Evolutionary conservation across 2,888 invertebrate species (phyloP), one percentile per base, ranked within the genome.

Genomic region (Tethea ocularis): DNA sequence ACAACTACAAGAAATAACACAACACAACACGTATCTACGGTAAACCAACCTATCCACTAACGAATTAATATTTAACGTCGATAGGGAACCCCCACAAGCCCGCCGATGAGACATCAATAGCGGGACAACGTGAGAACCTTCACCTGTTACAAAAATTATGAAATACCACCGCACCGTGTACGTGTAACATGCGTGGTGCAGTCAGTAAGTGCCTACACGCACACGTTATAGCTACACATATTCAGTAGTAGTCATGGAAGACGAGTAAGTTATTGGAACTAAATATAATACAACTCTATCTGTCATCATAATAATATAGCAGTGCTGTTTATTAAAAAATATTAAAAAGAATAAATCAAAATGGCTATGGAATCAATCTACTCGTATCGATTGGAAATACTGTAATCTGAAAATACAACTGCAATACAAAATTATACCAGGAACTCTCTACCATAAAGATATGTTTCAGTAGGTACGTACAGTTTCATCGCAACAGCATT

Each of bases 11-110:
- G n/a, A n/a, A n/a, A n/a, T n/a, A n/a, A n/a, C n/a, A n/a, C n/a
- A n/a, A n/a, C n/a, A n/a, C n/a, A n/a, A n/a, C n/a, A n/a, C n/a
- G n/a, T n/a, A n/a, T n/a, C n/a, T n/a, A n/a, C n/a, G n/a, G n/a
- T n/a, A n/a, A n/a, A n/a, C n/a, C n/a, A 36, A 36, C 57, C 67
- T 68, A 72, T 74, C 62, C 65, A 71, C 64, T 70, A 69, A 68
- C 72, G 69, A 76, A 79, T 88, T 82, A 87, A 88, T 88, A 88
- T 85, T 88, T 83, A 84, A 88, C 70, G 71, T 68, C 71, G 74
- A 69, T 69, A 77, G 78, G 80, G 78, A 79, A 80, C 73, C 82
- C 84, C 81, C 79, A 69, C 64, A 80, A 73, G 81, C 84, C 81
- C 79, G 69, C 64, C 77, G 64, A 77, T 76, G 77, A 80, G 76